Conservation (phyloP, 2,888 invertebrate species). For the Polydrusus pterygomalis region DNA sequence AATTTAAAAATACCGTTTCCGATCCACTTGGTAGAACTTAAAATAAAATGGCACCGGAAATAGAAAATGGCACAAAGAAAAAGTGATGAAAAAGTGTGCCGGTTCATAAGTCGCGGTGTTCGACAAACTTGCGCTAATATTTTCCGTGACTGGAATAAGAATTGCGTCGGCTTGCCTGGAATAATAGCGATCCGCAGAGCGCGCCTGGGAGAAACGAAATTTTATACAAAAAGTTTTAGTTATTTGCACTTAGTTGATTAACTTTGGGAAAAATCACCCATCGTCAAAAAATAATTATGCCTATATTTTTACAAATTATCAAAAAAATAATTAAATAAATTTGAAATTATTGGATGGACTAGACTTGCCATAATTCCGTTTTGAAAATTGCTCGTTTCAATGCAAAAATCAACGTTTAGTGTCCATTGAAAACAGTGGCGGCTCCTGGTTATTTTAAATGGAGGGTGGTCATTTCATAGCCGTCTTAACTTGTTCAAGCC, state of each 20-base stretch:
- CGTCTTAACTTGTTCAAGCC: no score
- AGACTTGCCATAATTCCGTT: no score
- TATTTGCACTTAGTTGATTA: conserved; percentile 22
- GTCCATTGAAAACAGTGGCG: no score
- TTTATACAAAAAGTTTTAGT: conserved; percentile 10
- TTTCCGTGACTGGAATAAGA: conserved; percentile 21
- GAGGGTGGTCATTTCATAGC: no score
- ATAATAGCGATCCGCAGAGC: conserved; percentile 14
- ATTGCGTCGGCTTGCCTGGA: not conserved
- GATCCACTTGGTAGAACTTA: conserved; percentile 4
- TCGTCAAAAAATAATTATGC: no score
- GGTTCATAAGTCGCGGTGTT: conserved; percentile 26
- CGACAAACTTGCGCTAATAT: conserved; percentile 22
- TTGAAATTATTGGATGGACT: no score
- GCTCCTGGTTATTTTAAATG: no score
- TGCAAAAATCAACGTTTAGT: no score
- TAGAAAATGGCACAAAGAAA: conserved; percentile 23
- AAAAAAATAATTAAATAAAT: no score
- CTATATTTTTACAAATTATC: no score
- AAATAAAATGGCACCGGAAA: conserved; percentile 2
- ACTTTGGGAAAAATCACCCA: not conserved
- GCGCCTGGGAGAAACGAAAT: conserved; percentile 5
- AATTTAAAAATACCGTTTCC: conserved; percentile 1
- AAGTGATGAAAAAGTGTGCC: conserved; percentile 18
- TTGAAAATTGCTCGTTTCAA: no score